A percentile compares a stretch with the other conserved stretches of the same genome.
phyloP scores from a whole-genome alignment of 2,888 invertebrate genomes.

The Melikaiella ostensackeni region DNA sequence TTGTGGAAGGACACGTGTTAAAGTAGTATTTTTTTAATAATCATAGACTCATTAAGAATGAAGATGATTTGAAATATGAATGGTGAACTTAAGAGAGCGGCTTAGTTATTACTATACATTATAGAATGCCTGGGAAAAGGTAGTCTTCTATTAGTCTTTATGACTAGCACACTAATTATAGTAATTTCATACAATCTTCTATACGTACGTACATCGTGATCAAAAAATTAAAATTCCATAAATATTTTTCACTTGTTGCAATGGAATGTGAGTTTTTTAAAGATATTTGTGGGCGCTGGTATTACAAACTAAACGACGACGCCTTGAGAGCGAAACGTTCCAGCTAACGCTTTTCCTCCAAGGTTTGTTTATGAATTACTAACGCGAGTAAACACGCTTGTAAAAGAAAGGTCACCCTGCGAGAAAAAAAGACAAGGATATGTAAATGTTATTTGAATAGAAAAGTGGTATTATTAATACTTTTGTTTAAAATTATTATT shows the following conservation, averaged over 20 bases:
- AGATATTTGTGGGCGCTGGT: background rate
- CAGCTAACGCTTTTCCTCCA: background rate
- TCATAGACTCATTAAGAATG: background rate
- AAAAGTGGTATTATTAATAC: too few relatives aligned
- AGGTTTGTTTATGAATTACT: constrained; percentile 14
- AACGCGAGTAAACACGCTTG: background rate
- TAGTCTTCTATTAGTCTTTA: constrained; percentile 18
- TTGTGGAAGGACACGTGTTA: too few relatives aligned
- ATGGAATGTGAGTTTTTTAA: background rate
- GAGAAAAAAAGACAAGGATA: background rate
- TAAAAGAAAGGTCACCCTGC: constrained; percentile 9
- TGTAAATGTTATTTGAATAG: background rate
- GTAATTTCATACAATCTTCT: background rate
- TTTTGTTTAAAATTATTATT: too few relatives aligned
- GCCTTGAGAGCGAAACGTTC: constrained; percentile 17
- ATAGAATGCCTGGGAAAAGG: constrained; percentile 25
- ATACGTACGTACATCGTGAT: background rate
- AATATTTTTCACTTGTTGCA: background rate
- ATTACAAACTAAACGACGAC: background rate
- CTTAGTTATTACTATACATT: background rate
- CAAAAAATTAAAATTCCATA: background rate
- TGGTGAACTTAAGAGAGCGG: background rate
- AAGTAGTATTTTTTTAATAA: background rate
- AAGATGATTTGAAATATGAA: constrained; percentile 2
- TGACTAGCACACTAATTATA: constrained; percentile 3